Base-by-base conservation (phyloP, 2,888 invertebrate genomes). In the Caenorhabditis becei region DNA sequence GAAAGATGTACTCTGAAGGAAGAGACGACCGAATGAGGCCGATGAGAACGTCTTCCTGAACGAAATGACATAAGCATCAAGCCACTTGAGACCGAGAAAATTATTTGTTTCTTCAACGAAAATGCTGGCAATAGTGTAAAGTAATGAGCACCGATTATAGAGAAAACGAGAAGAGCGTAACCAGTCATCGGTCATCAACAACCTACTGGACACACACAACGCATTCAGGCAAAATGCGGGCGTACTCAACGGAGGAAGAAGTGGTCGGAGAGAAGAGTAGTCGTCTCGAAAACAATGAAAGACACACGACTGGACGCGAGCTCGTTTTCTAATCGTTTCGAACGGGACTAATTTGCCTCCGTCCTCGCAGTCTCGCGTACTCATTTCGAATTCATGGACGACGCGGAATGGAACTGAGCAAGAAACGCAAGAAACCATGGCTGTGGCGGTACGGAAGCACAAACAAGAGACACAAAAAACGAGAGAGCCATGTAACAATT, bases 291-390 rank as follows among this genome's bases (percentile, higher is more conserved):
- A 61, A 61, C 61, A 61, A 61, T 61, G 44, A 23, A 47, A 44
- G 61, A 47, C 61, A 61, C 44, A 59, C 53, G 14, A n/a, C 47
- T 41, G 61, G 47, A 61, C 44, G 61, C 51, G 37, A 62, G 71
- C 72, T 63, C 72, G 63, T 72, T 72, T 63, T 72, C 72, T 72
- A 72, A 72, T 72, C 72, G 72, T 72, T 72, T 58, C 44, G 54
- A 28, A 5, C 24, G 18, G 24, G 56, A 72, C 74, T 65, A 74
- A 74, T 74, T 74, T 65, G 74, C 53, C 65, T 53, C 24, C 62
- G 49, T 35, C 62, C n/a, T 47, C 49, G 32, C 11, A 14, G 41
- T 41, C 41, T 20, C 35, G 18, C 59, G 16, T 20, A 65, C 74
- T 74, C 65, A 74, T 74, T 74, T 65, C 23, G 18, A 74, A 74